phyloP scores from a whole-genome alignment of 2,113 vertebrate species.

The Lasiurus borealis region DNA sequence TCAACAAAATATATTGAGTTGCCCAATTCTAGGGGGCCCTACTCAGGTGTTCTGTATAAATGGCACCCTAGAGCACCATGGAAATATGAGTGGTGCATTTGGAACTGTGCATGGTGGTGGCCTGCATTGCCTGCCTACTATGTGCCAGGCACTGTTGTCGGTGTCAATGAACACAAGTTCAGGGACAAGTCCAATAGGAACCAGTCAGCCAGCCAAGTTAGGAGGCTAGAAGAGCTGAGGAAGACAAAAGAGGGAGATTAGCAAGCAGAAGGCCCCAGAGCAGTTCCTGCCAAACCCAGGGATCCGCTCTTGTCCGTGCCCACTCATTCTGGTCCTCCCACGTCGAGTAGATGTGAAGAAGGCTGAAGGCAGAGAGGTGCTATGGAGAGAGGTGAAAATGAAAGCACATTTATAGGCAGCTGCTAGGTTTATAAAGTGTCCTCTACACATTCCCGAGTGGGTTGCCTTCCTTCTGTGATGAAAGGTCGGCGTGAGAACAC shows the following conservation, averaged over 20 bases:
- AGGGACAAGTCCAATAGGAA: not conserved
- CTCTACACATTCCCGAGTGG: not conserved
- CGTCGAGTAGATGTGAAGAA: not conserved
- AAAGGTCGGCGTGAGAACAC: not conserved
- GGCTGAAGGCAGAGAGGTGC: not conserved
- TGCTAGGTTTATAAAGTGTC: not conserved
- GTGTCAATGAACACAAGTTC: not conserved
- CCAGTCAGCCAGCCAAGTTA: not conserved
- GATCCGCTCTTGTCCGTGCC: not conserved
- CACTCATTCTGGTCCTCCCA: too few relatives aligned
- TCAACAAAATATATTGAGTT: not conserved
- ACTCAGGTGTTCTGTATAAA: not conserved
- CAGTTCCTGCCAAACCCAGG: not conserved
- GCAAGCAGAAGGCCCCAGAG: not conserved
- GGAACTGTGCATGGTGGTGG: not conserved
- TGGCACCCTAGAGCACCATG: not conserved
- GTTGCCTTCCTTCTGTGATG: not conserved
- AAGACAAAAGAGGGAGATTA: not conserved
- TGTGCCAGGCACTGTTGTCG: not conserved
- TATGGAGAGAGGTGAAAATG: not conserved
- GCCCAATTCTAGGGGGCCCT: not conserved
- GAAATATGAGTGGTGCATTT: not conserved
- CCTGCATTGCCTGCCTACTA: too few relatives aligned
- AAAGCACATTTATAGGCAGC: not conserved
- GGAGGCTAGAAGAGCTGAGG: not conserved